These are phyloP conservation scores for Standfussiana lucernea DNA, from an alignment of 2,888 invertebrate genomes.

Conservation along the genomic window DNA sequence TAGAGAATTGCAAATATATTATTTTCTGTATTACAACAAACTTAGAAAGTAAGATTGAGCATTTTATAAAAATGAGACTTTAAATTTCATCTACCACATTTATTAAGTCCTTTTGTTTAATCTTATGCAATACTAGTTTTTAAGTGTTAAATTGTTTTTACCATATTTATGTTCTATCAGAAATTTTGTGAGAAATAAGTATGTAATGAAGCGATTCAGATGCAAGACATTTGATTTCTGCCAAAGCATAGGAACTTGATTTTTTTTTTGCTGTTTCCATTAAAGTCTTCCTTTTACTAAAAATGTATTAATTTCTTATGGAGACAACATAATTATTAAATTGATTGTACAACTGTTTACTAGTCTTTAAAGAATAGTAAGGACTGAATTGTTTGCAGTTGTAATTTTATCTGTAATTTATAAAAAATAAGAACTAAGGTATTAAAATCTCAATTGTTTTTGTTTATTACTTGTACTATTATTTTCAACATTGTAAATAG, in stretches of 20 bases:
- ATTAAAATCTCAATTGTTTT: constrained; percentile 87
- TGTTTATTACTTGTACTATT: constrained; percentile 87
- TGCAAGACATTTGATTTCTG: constrained; percentile 83
- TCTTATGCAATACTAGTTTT: constrained; percentile 90
- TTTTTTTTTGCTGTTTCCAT: constrained; percentile 74
- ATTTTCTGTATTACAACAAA: constrained; percentile 64
- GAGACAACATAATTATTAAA: constrained; percentile 64
- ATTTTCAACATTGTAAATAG: constrained; percentile 85
- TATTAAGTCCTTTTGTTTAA: constrained; percentile 84
- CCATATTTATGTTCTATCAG: constrained; percentile 87
- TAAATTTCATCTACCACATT: constrained; percentile 77
- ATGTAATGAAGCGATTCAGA: constrained; percentile 76
- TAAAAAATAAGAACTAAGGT: constrained; percentile 74
- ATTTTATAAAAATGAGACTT: constrained; percentile 75
- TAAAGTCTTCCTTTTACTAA: constrained; percentile 81
- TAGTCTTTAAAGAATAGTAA: constrained; percentile 80
- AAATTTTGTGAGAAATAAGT: constrained; percentile 75
- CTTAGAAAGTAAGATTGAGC: constrained; percentile 70
- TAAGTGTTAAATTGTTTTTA: constrained; percentile 91
- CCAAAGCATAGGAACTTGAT: constrained; percentile 83
- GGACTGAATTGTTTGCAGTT: constrained; percentile 79
- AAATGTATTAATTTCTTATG: constrained; percentile 60
- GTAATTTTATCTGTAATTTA: constrained; percentile 76
- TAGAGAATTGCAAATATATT: constrained; percentile 57
- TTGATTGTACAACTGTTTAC: constrained; percentile 75